Base-by-base conservation (phyloP, 2,797 vertebrate genomes). In the Sebastes wilsoni region DNA sequence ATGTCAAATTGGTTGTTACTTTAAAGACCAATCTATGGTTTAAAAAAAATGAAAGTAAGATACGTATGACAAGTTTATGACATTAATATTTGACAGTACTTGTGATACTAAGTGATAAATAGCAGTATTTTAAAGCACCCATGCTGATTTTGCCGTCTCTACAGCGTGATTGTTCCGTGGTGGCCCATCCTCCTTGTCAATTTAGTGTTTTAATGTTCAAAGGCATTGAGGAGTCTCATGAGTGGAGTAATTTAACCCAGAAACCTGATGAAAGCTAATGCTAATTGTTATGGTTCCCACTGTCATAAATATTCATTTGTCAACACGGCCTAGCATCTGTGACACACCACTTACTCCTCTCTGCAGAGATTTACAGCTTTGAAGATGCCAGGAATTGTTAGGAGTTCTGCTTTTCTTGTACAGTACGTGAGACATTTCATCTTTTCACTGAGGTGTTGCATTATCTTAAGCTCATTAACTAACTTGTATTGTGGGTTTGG, bases 281-380 rank as follows among this genome's bases (percentile, higher is more conserved):
- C 73, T 92, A 83, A 90, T 91, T 91, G 89, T 85, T 82, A 76
- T 69, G 72, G 71, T 68, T 88, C 71, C 71, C 46, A 6, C 69
- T 20, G 56, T 84, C 59, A 88, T 90, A 83, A 92, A 93, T 90
- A 92, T 90, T 86, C 62, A 85, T 85, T 75, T 80, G 81, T 84
- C 87, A 80, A 65, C 77, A 66, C 34, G 2, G 68, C 61, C 52
- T 9, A 58, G 64, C 11, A 14, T 82, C 75, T 68, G 81, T 52
- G 85, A 89, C 87, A 78, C 70, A 49, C 20, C 42, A 60, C 67
- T 81, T 20, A 22, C 52, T 56, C 64, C 52, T 75, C 74, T 62
- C 78, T 84, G 74, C 27, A 32, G 81, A 85, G 77, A 88, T 85
- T 87, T 86, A 83, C 27, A 34, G 84, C 82, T 88, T 75, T 87